Conservation (phyloP, 2,888 invertebrate genomes). For the Phaonia tiefii region DNA sequence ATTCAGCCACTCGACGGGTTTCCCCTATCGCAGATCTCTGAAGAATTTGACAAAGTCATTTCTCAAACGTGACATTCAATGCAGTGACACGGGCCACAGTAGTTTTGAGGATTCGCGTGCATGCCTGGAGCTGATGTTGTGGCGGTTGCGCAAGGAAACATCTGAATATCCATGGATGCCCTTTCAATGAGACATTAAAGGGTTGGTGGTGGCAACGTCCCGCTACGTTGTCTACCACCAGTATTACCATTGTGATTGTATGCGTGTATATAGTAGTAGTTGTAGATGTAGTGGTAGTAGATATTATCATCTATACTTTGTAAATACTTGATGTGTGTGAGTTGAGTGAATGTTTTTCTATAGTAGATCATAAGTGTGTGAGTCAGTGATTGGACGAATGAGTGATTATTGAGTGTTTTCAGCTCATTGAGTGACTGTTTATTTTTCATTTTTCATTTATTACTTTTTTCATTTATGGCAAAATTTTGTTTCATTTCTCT, state of each 20-base stretch:
- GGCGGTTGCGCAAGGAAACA: conserved; percentile 83
- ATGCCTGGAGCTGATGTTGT: conserved; percentile 93
- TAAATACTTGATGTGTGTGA: conserved; percentile 25
- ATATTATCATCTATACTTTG: conserved; percentile 10
- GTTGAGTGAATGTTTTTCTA: conserved; percentile 30
- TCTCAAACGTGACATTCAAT: conserved; percentile 91
- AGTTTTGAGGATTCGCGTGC: conserved; percentile 95
- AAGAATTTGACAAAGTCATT: conserved; percentile 87
- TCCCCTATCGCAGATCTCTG: conserved; percentile 91
- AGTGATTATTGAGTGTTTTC: conserved; percentile 24
- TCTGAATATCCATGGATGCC: conserved; percentile 54
- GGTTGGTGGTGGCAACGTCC: too few species aligned
- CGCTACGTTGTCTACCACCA: background rate
- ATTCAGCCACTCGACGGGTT: conserved; percentile 92
- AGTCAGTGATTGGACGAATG: conserved; percentile 29
- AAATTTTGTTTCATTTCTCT: conserved; percentile 54
- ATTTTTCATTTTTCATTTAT: conserved; percentile 22
- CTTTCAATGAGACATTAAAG: conserved; percentile 41
- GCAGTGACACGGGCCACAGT: conserved; percentile 88
- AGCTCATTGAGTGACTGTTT: background rate
- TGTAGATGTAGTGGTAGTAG: conserved; percentile 18
- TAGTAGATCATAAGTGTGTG: conserved; percentile 24
- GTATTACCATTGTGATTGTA: conserved; percentile 45
- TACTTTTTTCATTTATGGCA: conserved; percentile 13
- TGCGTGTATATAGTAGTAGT: conserved; percentile 29